Evolutionary conservation across 2,797 vertebrate genomes (phyloP).

Genomic region (Lepus oiostolus): DNA sequence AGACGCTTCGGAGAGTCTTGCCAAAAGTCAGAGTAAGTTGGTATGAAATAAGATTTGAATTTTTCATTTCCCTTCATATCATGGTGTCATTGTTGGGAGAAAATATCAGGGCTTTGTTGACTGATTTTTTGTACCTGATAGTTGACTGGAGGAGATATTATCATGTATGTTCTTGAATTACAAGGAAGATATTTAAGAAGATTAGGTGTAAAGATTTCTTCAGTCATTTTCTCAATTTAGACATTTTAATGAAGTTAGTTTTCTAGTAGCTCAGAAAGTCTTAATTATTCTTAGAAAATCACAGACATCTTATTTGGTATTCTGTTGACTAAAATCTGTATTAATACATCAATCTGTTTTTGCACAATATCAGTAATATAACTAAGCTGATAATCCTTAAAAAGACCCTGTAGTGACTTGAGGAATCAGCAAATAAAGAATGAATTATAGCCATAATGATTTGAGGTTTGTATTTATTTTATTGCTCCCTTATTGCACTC

Average conservation of each 20-base stretch:
- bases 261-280: slow-evolving; percentile 46
- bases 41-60: slow-evolving; percentile 72
- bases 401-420: background rate
- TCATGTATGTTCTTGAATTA: slow-evolving; percentile 38
- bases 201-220: slow-evolving; percentile 42
- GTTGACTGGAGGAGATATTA: background rate
- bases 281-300: slow-evolving; percentile 44
- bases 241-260: slow-evolving; percentile 49
- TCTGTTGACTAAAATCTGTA: slow-evolving; percentile 60
- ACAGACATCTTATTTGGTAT: slow-evolving; percentile 52
- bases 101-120: slow-evolving; percentile 48
- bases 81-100: slow-evolving; percentile 49
- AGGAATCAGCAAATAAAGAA: slow-evolving; percentile 55
- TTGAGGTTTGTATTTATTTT: slow-evolving; percentile 63
- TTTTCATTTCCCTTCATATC: slow-evolving; percentile 7
- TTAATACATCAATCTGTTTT: slow-evolving; percentile 15
- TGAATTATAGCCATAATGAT: slow-evolving; percentile 7
- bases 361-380: background rate
- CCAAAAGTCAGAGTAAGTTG: slow-evolving; percentile 96
- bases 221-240: slow-evolving; percentile 63
- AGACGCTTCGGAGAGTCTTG: slow-evolving; percentile 96
- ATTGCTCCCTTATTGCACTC: slow-evolving; percentile 34
- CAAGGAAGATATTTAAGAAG: slow-evolving; percentile 63
- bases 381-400: slow-evolving; percentile 44
- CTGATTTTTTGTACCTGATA: slow-evolving; percentile 12